These are phyloP conservation scores for Electrophaes corylata DNA, from an alignment of 2,888 invertebrate genomes.

Conservation along the genomic window DNA sequence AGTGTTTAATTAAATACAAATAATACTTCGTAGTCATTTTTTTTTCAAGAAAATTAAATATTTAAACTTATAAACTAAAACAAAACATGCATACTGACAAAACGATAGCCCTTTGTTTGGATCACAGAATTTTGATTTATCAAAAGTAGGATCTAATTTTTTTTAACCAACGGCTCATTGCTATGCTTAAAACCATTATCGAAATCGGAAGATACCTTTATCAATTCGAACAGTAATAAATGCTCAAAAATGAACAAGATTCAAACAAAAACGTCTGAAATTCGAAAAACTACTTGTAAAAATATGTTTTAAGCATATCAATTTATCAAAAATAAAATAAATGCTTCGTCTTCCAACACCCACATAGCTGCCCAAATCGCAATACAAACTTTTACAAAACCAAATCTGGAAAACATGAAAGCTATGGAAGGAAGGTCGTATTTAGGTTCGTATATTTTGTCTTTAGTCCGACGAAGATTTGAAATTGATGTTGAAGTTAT, in stretches of 20 bases:
- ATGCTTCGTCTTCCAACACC: conserved; percentile 16
- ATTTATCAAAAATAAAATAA: conserved; percentile 5
- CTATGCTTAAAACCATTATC: conserved; percentile 12
- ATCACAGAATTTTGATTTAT: conserved; percentile 41
- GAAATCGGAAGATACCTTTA: conserved; percentile 9
- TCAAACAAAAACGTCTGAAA: not conserved
- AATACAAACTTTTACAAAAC: not conserved
- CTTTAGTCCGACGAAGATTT: too few relatives aligned
- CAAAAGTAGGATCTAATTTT: conserved; percentile 39
- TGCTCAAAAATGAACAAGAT: conserved; percentile 1
- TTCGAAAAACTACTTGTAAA: conserved; percentile 2
- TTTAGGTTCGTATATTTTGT: too few relatives aligned
- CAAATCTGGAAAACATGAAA: too few relatives aligned
- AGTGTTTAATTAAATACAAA: conserved; percentile 25
- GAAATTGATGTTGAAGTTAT: too few relatives aligned
- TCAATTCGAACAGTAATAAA: not conserved
- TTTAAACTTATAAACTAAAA: conserved; percentile 29
- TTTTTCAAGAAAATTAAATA: conserved; percentile 22
- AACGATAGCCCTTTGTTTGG: conserved; percentile 8
- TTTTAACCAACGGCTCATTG: not conserved
- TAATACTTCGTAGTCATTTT: conserved; percentile 31
- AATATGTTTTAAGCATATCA: conserved; percentile 12
- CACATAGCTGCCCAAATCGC: conserved; percentile 21
- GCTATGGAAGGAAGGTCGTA: too few relatives aligned
- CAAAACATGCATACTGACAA: conserved; percentile 24